Evolutionary conservation across 2,113 vertebrate species (phyloP), one percentile per base, ranked within the genome.

Genomic region (Nycticebus coucang): DNA sequence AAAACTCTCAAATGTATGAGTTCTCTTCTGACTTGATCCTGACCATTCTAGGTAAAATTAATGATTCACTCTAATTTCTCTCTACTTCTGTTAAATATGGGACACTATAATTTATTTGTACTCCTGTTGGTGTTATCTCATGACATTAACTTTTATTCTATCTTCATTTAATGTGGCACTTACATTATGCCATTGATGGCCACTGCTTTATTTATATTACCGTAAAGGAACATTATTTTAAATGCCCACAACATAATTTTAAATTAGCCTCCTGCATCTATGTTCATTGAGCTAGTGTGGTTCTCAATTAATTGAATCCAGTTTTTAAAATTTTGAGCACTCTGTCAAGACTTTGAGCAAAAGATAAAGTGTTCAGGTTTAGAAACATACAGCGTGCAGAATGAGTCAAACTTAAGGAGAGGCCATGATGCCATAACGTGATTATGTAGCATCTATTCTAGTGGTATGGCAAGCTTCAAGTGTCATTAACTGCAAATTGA

Each of bases 201-300:
- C 3, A 74, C 17, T 37, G 18, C 64, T 83, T 90, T 57, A 89
- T 66, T 66, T 62, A 14, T 62, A 62, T 83, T n/a, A 41, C 35
- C 66, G 75, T 78, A 93, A 87, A 57, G 4, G 91, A 66, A 71
- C 11, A 45, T 74, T 90, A 33, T 45, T 90, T 96, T 30, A 26
- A 90, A 92, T 81, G 33, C 26, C 37, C 4, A 80, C 4, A n/a
- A 21, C 11, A 28, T 75, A 84, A 62, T 79, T 84, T 59, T 75
- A 86, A 95, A 59, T 26, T 55, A 33, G 68, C 17, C 13, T 74
- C 21, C 1, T 86, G 13, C 5, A n/a, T 1, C 0, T 60, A 22
- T 77, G n/a, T 60, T 91, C 30, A 86, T 33, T 41, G 15, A 68
- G 3, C 41, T 92, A 55, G 15, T 74, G 26, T 59, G 24, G 79